A percentile compares a stretch with the other conserved stretches of the same genome.
These are phyloP conservation scores for Astropecten irregularis DNA, from an alignment of 53 echinoderm and acorn worm species.

Conservation along the genomic window DNA sequence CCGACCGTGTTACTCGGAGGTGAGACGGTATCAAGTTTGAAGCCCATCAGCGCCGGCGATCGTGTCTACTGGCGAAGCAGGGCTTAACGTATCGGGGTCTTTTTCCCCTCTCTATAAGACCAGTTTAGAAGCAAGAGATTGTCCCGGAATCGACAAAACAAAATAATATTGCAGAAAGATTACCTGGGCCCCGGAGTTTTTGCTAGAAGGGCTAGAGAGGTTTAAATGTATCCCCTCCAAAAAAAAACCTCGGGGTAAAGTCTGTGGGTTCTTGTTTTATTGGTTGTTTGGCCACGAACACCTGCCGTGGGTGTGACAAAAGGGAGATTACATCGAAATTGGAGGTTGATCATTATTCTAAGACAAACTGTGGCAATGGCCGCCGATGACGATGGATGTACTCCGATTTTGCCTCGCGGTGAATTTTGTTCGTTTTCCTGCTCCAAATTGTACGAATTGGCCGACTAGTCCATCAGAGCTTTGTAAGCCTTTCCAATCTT, in stretches of 20 bases:
- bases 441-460: too few species aligned
- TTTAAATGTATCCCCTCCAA: background rate
- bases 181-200: background rate
- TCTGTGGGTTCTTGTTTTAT: too few species aligned
- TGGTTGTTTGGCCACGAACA: background rate
- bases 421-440: too few species aligned
- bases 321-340: background rate
- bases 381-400: background rate
- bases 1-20: background rate
- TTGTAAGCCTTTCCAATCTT: too few species aligned
- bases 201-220: background rate
- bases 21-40: background rate
- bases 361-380: conserved; percentile 6
- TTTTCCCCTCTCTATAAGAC: too few species aligned
- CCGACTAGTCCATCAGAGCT: too few species aligned
- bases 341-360: background rate
- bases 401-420: too few species aligned
- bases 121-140: too few species aligned
- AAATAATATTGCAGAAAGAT: conserved; percentile 51
- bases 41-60: background rate
- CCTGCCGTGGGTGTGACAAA: background rate
- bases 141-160: conserved; percentile 37
- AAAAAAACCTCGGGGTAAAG: too few species aligned
- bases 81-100: too few species aligned
- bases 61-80: too few species aligned